A percentile compares a stretch with the other conserved stretches of the same genome.
Evolutionary conservation across 2,113 vertebrate species (phyloP).

Genomic region (Silurus meridionalis): DNA sequence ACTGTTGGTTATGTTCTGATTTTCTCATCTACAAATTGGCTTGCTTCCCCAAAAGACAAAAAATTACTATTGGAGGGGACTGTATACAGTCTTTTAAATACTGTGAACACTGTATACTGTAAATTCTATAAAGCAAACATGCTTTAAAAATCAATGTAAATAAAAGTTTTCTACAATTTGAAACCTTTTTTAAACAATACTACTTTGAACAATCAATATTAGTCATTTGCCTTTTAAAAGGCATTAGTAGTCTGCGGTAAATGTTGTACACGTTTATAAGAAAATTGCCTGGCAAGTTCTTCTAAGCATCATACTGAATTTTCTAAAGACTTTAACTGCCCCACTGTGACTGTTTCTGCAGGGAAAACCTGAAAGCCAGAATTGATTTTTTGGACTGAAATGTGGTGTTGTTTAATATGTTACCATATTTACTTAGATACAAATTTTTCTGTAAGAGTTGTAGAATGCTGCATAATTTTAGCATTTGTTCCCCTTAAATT

Average conservation of each 20-base stretch:
- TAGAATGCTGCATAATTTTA: neutral
- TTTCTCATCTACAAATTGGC: neutral
- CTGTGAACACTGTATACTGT: neutral
- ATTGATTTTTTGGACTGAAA: neutral
- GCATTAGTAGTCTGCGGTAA: neutral
- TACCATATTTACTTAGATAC: neutral
- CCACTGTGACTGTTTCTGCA: neutral
- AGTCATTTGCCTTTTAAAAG: neutral
- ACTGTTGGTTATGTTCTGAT: neutral
- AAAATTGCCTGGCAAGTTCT: neutral
- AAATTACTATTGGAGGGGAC: neutral
- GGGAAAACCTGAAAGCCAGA: neutral
- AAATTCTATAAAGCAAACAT: neutral
- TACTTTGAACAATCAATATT: neutral
- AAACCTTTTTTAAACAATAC: neutral
- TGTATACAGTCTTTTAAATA: neutral
- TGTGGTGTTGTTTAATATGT: neutral
- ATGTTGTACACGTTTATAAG: neutral
- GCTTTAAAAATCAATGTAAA: neutral
- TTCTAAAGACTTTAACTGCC: neutral
- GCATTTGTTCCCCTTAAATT: neutral
- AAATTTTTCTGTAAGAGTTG: neutral
- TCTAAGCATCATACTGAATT: neutral
- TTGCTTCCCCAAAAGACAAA: neutral
- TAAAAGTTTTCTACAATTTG: neutral